Percentiles rank a stretch among this genome's conserved stretches.
phyloP scores from a whole-genome alignment of 1,140 invertebrate species.

The Hylaeus volcanicus region DNA sequence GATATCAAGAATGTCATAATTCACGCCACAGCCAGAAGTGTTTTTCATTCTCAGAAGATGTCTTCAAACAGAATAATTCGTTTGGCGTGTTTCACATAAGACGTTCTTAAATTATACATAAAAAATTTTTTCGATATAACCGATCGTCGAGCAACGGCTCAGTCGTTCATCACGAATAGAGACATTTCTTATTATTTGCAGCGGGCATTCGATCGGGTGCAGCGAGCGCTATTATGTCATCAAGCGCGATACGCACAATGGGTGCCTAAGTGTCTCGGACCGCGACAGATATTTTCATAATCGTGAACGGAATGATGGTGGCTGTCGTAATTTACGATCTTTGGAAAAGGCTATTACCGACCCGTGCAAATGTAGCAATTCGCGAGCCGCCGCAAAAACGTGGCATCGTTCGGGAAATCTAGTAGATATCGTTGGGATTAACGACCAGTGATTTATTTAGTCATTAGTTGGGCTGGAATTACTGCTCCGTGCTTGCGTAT shows the following conservation, averaged over 20 bases:
- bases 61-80: too few relatives aligned
- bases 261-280: conserved; percentile 33
- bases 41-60: too few relatives aligned
- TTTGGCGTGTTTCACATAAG: too few relatives aligned
- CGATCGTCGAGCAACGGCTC: too few relatives aligned
- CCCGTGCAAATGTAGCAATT: conserved; percentile 39
- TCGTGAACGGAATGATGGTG: conserved; percentile 55
- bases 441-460: background rate
- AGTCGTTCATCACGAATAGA: conserved; percentile 19
- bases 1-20: too few relatives aligned
- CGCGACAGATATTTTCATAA: conserved; percentile 56
- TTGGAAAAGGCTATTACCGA: conserved; percentile 50
- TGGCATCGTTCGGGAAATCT: conserved; percentile 18
- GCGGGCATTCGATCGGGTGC: conserved; percentile 28
- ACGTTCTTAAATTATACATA: too few relatives aligned
- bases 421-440: conserved; percentile 1
- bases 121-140: too few relatives aligned
- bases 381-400: conserved; percentile 40
- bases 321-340: conserved; percentile 51
- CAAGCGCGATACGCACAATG: conserved; percentile 55
- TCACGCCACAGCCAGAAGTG: too few relatives aligned
- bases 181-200: conserved; percentile 55
- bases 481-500: too few relatives aligned
- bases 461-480: background rate
- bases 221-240: conserved; percentile 53